phyloP scores from a whole-genome alignment of 2,888 invertebrate genomes.

The Poecilobothrus nobilitatus region DNA sequence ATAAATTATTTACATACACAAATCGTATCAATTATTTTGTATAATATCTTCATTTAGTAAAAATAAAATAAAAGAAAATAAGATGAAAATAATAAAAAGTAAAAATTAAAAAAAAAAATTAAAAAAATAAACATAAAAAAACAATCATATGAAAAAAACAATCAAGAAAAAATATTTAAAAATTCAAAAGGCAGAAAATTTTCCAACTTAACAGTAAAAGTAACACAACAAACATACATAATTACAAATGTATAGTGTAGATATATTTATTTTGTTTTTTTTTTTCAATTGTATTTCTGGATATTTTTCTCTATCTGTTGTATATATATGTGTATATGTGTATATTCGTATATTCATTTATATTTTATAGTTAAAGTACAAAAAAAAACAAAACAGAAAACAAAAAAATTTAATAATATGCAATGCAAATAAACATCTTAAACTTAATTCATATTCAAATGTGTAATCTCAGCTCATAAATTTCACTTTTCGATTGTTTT shows the following conservation, averaged over 20 bases:
- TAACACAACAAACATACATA: too few relatives aligned
- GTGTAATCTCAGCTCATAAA: constrained; percentile 6
- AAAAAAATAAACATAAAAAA: background rate
- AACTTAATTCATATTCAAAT: constrained; percentile 6
- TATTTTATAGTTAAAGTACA: too few relatives aligned
- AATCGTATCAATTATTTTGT: background rate
- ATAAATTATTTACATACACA: background rate
- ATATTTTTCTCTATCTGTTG: too few relatives aligned
- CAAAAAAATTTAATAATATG: background rate
- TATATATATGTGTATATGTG: too few relatives aligned
- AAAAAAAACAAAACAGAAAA: too few relatives aligned
- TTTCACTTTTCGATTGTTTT: constrained; percentile 4
- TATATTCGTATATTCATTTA: too few relatives aligned
- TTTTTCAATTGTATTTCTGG: too few relatives aligned
- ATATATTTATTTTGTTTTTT: too few relatives aligned
- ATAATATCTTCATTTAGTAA: background rate
- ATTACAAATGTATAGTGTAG: too few relatives aligned
- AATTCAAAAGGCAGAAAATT: background rate
- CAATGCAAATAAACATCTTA: constrained; percentile 5
- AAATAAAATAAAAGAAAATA: background rate
- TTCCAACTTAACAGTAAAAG: background rate
- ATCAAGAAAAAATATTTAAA: background rate
- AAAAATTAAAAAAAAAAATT: too few relatives aligned
- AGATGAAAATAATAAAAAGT: background rate
- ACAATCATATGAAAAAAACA: too few relatives aligned